These are phyloP conservation scores for Encarsia formosa DNA, from an alignment of 2,888 invertebrate species.

Conservation along the genomic window DNA sequence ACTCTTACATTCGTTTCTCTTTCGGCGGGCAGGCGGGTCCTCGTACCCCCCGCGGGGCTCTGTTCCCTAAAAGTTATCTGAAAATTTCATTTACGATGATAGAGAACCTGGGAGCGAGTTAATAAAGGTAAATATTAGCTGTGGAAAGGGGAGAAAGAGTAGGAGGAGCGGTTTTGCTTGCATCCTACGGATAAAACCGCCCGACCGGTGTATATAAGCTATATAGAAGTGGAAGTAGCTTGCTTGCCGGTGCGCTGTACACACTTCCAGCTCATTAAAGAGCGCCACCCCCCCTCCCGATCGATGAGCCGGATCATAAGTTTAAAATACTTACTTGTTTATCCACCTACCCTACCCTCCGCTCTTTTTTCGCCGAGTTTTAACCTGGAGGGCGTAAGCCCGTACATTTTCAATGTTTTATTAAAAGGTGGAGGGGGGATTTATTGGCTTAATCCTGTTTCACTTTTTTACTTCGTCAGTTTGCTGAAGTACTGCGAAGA, in stretches of 20 bases:
- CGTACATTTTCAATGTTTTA: no score
- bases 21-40: not conserved
- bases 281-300: constrained; percentile 37
- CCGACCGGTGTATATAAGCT: no score
- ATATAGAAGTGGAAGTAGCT: no score
- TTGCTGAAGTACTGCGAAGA: no score
- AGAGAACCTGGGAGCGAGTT: constrained; percentile 40
- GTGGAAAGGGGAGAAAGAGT: no score
- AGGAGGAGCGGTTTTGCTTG: constrained; percentile 41
- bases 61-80: constrained; percentile 49
- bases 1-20: not conserved
- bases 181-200: no score
- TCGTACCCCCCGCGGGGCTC: constrained; percentile 9
- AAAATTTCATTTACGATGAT: constrained; percentile 49
- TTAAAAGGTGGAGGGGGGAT: no score
- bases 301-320: constrained; percentile 35
- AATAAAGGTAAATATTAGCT: constrained; percentile 52
- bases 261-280: constrained; percentile 47
- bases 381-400: no score
- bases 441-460: no score
- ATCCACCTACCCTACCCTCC: not conserved
- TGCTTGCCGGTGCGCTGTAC: constrained; percentile 27
- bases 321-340: constrained; percentile 32
- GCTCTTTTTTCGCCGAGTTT: no score
- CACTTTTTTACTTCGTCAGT: no score